phyloP scores from a whole-genome alignment of 1,140 invertebrate genomes.

The Habropoda laboriosa region DNA sequence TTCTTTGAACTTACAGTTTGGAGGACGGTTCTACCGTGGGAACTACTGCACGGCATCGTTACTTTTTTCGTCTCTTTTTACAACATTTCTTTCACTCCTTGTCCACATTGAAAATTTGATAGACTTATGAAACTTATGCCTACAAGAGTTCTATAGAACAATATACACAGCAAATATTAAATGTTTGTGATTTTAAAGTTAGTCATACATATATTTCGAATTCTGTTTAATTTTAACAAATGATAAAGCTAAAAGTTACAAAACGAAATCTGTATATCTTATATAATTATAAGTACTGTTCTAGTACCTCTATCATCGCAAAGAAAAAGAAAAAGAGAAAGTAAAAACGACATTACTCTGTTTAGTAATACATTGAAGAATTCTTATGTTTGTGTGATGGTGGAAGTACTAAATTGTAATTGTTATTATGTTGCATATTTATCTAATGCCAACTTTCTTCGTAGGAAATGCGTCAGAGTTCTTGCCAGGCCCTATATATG shows the following conservation, averaged over 20 bases:
- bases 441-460: slow-evolving; percentile 76
- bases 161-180: slow-evolving; percentile 17
- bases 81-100: slow-evolving; percentile 55
- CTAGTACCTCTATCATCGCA: slow-evolving; percentile 54
- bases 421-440: slow-evolving; percentile 22
- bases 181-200: background rate
- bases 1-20: slow-evolving; percentile 82
- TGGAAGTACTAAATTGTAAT: slow-evolving; percentile 67
- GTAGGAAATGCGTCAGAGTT: slow-evolving; percentile 79
- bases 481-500: slow-evolving; percentile 86
- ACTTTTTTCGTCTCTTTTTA: slow-evolving; percentile 73
- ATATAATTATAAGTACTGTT: slow-evolving; percentile 8
- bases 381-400: slow-evolving; percentile 58
- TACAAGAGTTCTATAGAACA: slow-evolving; percentile 4
- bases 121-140: slow-evolving; percentile 8
- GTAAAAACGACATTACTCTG: background rate
- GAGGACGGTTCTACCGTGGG: slow-evolving; percentile 75
- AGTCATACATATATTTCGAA: background rate
- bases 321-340: background rate
- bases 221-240: slow-evolving; percentile 1
- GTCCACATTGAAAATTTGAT: slow-evolving; percentile 14
- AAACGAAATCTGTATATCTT: slow-evolving; percentile 11
- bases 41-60: slow-evolving; percentile 76
- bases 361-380: background rate
- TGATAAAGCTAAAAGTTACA: slow-evolving; percentile 2